A percentile compares a stretch with the other conserved stretches of the same genome.
These are phyloP conservation scores for Nibea albiflora DNA, from an alignment of 2,113 vertebrate species.

Conservation along the genomic window DNA sequence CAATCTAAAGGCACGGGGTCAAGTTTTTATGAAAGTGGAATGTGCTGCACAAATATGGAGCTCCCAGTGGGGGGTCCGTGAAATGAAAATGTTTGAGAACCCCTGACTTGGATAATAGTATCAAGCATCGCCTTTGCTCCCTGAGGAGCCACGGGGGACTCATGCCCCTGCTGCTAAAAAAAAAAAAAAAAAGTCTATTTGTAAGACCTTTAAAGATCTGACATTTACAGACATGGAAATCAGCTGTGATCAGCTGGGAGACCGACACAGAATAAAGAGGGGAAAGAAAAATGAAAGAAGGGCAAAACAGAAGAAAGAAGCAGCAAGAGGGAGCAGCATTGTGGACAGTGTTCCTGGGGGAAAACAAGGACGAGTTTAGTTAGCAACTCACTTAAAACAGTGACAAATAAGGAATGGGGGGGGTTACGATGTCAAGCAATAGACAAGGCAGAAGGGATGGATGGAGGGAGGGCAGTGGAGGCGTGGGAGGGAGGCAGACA, in stretches of 20 bases:
- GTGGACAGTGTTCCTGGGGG: background rate
- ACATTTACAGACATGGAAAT: constrained; percentile 77
- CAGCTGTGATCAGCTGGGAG: constrained; percentile 44
- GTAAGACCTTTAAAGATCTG: constrained; percentile 71
- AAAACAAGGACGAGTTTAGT: constrained; percentile 2
- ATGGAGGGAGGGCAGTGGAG: constrained; percentile 5
- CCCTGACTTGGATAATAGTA: constrained; percentile 40
- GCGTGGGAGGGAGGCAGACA: background rate
- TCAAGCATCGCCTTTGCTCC: constrained; percentile 41
- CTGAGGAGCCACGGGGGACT: constrained; percentile 30
- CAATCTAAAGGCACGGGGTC: background rate
- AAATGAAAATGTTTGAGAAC: constrained; percentile 48
- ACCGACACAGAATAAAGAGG: background rate
- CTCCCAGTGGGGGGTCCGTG: background rate
- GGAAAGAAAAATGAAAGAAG: background rate
- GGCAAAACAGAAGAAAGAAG: background rate
- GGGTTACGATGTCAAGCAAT: background rate
- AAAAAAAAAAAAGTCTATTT: constrained; percentile 53
- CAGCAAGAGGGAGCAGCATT: background rate
- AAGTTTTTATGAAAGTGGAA: background rate
- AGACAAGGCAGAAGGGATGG: constrained; percentile 1
- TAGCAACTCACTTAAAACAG: constrained; percentile 50
- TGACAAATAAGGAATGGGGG: constrained; percentile 21
- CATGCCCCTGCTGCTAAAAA: constrained; percentile 24
- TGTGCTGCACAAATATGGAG: background rate